These are phyloP conservation scores for Ooceraea biroi DNA, from an alignment of 1,140 invertebrate genomes.

Conservation along the genomic window DNA sequence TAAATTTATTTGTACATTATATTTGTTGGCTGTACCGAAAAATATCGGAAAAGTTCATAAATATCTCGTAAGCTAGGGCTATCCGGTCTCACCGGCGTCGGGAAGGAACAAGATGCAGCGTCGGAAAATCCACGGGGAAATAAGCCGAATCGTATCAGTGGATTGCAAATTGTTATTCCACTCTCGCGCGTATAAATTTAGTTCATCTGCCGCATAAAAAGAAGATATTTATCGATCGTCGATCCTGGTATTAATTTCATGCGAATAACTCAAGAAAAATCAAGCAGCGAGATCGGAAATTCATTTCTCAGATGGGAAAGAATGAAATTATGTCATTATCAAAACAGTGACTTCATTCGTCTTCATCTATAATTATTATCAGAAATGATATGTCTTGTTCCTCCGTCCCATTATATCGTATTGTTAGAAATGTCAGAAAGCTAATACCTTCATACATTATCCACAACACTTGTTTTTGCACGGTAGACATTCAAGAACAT, in stretches of 20 bases:
- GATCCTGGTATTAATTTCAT: neutral
- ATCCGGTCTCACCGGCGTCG: conserved; percentile 5
- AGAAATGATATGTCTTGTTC: neutral
- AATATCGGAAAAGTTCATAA: conserved; percentile 22
- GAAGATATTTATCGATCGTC: neutral
- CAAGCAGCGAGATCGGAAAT: neutral
- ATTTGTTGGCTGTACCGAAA: neutral
- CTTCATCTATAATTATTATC: neutral
- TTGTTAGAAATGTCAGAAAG: neutral
- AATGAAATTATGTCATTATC: neutral
- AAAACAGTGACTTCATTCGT: neutral
- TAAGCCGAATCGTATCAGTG: conserved; percentile 46
- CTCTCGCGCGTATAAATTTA: conserved; percentile 26
- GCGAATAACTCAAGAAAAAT: neutral
- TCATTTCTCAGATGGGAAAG: neutral
- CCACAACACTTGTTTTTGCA: neutral
- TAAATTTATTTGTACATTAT: neutral
- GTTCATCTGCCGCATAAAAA: conserved; percentile 37
- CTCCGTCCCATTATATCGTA: neutral
- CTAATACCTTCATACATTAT: neutral
- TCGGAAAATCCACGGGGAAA: conserved; percentile 46
- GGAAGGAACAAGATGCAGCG: conserved; percentile 25
- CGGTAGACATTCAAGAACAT: neutral
- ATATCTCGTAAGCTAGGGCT: conserved; percentile 16
- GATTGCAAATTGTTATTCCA: conserved; percentile 55